These are phyloP conservation scores for Eleginops maclovinus DNA, from an alignment of 2,113 vertebrate species.

Conservation along the genomic window DNA sequence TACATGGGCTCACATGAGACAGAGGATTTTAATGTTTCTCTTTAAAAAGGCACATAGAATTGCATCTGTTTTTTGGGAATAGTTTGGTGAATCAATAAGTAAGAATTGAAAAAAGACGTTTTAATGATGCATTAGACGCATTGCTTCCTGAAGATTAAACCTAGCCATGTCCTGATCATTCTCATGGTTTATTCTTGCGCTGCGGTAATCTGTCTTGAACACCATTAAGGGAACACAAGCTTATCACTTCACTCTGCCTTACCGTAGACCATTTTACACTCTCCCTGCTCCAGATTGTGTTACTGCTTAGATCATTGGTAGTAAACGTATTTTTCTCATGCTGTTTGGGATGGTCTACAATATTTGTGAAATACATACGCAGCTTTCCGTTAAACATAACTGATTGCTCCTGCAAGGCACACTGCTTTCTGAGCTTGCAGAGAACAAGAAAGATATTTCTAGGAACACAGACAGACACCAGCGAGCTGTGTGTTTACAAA, in stretches of 20 bases:
- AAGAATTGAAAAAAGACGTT: neutral
- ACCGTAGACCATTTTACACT: conserved; percentile 10
- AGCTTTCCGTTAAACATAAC: conserved; percentile 6
- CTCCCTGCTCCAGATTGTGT: neutral
- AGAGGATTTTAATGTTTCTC: neutral
- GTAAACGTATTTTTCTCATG: neutral
- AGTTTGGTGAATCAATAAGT: neutral
- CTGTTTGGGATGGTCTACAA: conserved; percentile 4
- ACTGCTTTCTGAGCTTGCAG: neutral
- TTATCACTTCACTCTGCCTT: neutral
- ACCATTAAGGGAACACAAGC: neutral
- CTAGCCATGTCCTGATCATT: conserved; percentile 12
- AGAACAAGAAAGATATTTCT: neutral
- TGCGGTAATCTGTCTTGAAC: neutral
- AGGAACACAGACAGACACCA: neutral
- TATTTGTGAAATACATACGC: conserved; percentile 19
- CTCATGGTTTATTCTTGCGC: conserved; percentile 1
- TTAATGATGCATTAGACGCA: neutral
- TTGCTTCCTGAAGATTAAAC: conserved; percentile 8
- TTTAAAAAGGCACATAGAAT: neutral
- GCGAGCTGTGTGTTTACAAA: neutral
- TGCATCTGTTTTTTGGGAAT: neutral
- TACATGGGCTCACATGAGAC: neutral
- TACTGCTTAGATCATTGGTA: neutral
- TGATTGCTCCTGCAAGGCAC: neutral